Percentiles rank a stretch among this genome's conserved stretches.
phyloP scores from a whole-genome alignment of 2,797 vertebrate species.

The Karalla daura region DNA sequence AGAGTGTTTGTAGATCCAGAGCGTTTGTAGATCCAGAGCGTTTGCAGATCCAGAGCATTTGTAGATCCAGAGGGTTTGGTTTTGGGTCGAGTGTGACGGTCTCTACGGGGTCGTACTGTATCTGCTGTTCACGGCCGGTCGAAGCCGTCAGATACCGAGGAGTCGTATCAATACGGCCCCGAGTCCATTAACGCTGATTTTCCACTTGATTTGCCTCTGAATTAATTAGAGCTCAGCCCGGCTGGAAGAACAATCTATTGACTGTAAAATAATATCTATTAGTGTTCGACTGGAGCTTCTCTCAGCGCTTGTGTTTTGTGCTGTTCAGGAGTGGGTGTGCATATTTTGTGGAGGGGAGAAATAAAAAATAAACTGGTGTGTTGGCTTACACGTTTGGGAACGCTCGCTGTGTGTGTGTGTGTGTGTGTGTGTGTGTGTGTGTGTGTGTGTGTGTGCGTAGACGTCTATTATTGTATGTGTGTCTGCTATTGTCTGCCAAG shows the following conservation, averaged over 20 bases:
- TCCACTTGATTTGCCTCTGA: conserved; percentile 47
- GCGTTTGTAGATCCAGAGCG: too few species aligned
- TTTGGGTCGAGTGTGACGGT: too few species aligned
- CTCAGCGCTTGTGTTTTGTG: conserved; percentile 1
- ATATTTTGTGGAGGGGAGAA: too few species aligned
- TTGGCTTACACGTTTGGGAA: too few species aligned
- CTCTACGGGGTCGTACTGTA: not conserved
- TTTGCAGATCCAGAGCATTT: too few species aligned
- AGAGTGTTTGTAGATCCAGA: not conserved
- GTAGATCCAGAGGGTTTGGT: not conserved
- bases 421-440: not conserved
- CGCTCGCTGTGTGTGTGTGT: too few species aligned
- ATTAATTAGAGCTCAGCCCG: conserved; percentile 46
- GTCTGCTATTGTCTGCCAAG: conserved; percentile 21
- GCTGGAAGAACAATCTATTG: not conserved
- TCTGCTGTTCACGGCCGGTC: conserved; percentile 31
- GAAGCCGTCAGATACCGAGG: conserved; percentile 31
- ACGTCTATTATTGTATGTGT: not conserved
- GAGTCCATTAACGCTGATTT: conserved; percentile 61
- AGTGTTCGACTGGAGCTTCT: not conserved
- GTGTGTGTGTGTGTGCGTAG: not conserved
- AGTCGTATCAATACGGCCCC: conserved; percentile 36
- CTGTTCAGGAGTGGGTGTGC: conserved; percentile 5
- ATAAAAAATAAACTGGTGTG: too few species aligned
- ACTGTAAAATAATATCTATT: not conserved